phyloP scores from a whole-genome alignment of 2,797 vertebrate species.

The Rhabdomys pumilio region DNA sequence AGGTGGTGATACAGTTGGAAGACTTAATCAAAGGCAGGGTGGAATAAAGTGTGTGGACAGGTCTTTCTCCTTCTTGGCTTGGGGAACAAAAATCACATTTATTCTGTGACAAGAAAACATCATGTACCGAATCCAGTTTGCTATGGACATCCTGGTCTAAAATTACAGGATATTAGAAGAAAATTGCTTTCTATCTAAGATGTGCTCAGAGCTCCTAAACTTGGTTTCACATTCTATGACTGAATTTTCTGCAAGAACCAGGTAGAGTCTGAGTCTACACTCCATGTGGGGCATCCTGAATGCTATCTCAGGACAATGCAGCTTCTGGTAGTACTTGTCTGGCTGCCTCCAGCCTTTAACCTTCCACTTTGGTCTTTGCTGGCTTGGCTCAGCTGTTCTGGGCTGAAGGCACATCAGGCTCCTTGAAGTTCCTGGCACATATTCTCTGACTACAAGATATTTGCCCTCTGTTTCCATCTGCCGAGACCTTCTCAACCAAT shows the following conservation, averaged over 20 bases:
- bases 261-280: constrained; percentile 6
- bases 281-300: not conserved
- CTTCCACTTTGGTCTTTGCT: not conserved
- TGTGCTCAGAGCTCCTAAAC: constrained; percentile 53
- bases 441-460: not conserved
- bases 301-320: not conserved
- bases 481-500: not conserved
- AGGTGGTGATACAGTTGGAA: not conserved
- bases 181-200: constrained; percentile 67
- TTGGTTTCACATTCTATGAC: constrained; percentile 57
- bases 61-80: not conserved
- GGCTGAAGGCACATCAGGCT: not conserved
- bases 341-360: not conserved
- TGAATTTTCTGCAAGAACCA: constrained; percentile 50
- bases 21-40: constrained; percentile 27
- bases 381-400: not conserved
- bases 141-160: not conserved
- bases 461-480: not conserved
- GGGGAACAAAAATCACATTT: not conserved
- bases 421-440: not conserved
- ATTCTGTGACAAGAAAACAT: constrained; percentile 22
- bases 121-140: not conserved
- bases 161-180: constrained; percentile 56
- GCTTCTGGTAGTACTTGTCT: not conserved
- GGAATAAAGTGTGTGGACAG: not conserved